Conservation (phyloP, 2,888 invertebrate genomes). For the Lithophane ornitopus region DNA sequence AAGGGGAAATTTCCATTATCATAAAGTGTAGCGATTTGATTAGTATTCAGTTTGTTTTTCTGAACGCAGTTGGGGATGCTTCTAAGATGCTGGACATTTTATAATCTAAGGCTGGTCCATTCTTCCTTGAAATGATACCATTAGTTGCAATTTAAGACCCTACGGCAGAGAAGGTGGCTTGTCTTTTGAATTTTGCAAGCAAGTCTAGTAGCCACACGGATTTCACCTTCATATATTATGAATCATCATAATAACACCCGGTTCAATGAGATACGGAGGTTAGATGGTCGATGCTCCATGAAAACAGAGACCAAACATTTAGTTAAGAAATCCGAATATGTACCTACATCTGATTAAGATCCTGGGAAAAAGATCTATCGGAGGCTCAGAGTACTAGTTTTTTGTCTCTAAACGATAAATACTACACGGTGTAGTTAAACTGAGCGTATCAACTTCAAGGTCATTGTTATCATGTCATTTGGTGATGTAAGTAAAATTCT, state of each 20-base stretch:
- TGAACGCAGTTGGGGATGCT: neutral
- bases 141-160: neutral
- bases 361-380: neutral
- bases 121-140: neutral
- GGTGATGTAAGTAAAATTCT: slow-evolving; percentile 70
- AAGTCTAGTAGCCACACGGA: neutral
- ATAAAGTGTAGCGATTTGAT: neutral
- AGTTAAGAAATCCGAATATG: neutral
- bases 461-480: slow-evolving; percentile 68
- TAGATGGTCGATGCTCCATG: slow-evolving; percentile 10
- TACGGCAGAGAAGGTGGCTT: neutral
- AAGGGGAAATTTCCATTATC: neutral
- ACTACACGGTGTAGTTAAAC: slow-evolving; percentile 65
- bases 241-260: slow-evolving; percentile 25
- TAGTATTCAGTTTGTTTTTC: neutral
- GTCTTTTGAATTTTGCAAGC: neutral
- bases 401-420: slow-evolving; percentile 50
- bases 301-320: slow-evolving; percentile 12
- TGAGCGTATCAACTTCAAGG: slow-evolving; percentile 66
- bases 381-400: neutral
- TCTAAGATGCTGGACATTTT: neutral
- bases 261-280: slow-evolving; percentile 30
- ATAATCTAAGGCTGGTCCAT: no score
- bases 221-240: slow-evolving; percentile 10
- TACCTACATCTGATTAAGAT: neutral